Evolutionary conservation across 2,888 invertebrate genomes (phyloP), one percentile per base, ranked within the genome.

Genomic region (Schrankia costaestrigalis): DNA sequence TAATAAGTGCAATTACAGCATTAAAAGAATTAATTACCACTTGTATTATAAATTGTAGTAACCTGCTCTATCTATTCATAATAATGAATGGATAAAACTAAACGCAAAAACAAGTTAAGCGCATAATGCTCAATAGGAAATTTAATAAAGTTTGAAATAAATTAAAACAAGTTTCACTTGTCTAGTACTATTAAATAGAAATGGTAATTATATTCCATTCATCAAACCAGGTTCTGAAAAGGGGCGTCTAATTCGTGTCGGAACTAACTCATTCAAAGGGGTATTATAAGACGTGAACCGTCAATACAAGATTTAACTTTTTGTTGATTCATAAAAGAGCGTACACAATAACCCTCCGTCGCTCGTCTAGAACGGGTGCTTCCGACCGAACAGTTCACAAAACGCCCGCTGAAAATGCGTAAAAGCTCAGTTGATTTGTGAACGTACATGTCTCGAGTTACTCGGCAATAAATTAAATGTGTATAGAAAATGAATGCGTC

Each of bases 401-500:
- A 69, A 71, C 64, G 57, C 56, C 3, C 63, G 69, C 63, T 68
- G 72, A 78, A 78, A 78, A 67, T 50, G 58, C 57, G 66, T 66
- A 64, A 70, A 69, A 61, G 64, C 63, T 56, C 44, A 51, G 52
- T 72, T 78, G 77, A 80, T 78, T 80, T 78, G 76, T 73, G 70
- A 73, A 60, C 66, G 64, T 56, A 65, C 65, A 72, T 70, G 72
- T 75, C 75, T 76, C 76, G 65, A 68, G 75, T 77, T 78, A 74
- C 78, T 66, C 53, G 58, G 65, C 64, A 71, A 79, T 82, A 79
- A 81, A 81, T 83, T 80, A 77, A 76, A 71, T 67, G 63, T 62
- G 69, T 71, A 73, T 78, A 73, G 71, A 76, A 77, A 80, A 78
- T 77, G 73, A 76, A 77, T 72, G 71, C 73, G 68, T 70, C 73